phyloP scores from a whole-genome alignment of 1,140 invertebrate genomes.

The Hyles euphorbiae region DNA sequence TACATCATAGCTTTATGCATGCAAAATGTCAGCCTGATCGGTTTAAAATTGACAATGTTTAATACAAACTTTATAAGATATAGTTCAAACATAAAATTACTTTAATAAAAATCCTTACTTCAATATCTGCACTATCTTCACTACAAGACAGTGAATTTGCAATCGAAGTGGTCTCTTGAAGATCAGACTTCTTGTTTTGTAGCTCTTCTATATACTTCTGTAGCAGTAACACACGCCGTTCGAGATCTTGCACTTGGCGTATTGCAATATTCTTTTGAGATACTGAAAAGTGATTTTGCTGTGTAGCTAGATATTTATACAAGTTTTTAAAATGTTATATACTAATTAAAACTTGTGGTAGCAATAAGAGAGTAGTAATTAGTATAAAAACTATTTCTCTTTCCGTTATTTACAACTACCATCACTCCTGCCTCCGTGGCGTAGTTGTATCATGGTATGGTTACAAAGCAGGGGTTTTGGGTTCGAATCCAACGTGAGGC shows the following conservation, averaged over 20 bases:
- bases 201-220: slow-evolving; percentile 40
- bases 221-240: slow-evolving; percentile 44
- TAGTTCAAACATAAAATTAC: no score
- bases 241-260: slow-evolving; percentile 24
- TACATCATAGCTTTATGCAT: no score
- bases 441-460: no score
- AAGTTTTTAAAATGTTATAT: neutral
- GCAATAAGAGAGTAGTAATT: neutral
- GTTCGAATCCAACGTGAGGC: no score
- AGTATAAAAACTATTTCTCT: no score
- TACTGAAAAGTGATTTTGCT: slow-evolving; percentile 26
- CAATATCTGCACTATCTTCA: slow-evolving; percentile 27
- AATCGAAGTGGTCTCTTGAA: slow-evolving; percentile 42
- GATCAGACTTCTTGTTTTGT: slow-evolving; percentile 33
- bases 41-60: no score
- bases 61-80: no score
- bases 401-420: no score
- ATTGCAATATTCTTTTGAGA: slow-evolving; percentile 34
- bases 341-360: neutral
- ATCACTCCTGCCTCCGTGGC: no score
- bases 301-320: no score
- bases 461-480: no score
- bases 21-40: no score
- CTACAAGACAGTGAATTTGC: slow-evolving; percentile 35
- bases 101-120: slow-evolving; percentile 25